Percentiles rank a stretch among this genome's conserved stretches.
Conservation (phyloP, 1,140 invertebrate species). For the Bombus impatiens region DNA sequence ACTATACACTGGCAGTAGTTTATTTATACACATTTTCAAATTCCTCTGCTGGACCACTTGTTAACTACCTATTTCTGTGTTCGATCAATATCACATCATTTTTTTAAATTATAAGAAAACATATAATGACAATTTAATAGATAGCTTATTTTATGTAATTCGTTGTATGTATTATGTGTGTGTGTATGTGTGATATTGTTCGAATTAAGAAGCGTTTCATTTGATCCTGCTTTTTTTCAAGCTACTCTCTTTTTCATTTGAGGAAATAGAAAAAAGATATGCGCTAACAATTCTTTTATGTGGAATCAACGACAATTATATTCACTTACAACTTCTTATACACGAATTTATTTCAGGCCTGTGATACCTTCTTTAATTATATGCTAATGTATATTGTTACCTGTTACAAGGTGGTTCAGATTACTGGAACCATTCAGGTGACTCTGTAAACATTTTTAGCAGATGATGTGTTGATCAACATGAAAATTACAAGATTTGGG, state of each 20-base stretch:
- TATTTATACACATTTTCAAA: slow-evolving; percentile 58
- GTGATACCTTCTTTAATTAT: not conserved
- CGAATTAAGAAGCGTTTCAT: not conserved
- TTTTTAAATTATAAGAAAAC: not conserved
- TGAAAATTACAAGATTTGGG: not conserved
- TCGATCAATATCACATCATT: slow-evolving; percentile 11
- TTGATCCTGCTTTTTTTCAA: slow-evolving; percentile 15
- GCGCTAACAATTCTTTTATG: not conserved
- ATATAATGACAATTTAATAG: not conserved
- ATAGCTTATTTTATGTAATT: not conserved
- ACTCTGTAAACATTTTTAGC: not conserved
- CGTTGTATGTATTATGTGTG: not conserved
- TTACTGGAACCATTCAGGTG: not conserved
- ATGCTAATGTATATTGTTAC: slow-evolving; percentile 3
- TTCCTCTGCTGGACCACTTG: slow-evolving; percentile 24
- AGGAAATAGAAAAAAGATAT: not conserved
- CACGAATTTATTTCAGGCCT: slow-evolving; percentile 21
- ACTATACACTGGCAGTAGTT: slow-evolving; percentile 49
- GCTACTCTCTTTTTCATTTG: not conserved
- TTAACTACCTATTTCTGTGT: slow-evolving; percentile 2
- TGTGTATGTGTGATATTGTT: not conserved
- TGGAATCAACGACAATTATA: not conserved
- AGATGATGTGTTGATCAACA: not conserved
- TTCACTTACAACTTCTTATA: slow-evolving; percentile 2
- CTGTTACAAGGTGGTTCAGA: slow-evolving; percentile 6